Conservation (phyloP, 2,797 vertebrate genomes). For the Leptoclinus maculatus region DNA sequence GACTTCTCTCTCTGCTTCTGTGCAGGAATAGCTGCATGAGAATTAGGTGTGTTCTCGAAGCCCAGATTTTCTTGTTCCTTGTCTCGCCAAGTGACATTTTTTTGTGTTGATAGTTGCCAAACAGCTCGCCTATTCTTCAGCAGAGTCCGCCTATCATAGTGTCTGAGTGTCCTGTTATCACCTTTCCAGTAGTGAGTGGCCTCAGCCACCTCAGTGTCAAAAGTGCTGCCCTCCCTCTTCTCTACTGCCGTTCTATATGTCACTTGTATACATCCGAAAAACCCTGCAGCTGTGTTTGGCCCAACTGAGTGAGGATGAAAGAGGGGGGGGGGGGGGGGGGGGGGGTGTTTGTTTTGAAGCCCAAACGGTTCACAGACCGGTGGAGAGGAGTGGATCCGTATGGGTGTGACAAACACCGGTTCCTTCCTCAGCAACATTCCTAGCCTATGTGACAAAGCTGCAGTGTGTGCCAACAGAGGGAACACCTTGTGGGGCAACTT, state of each 20-base stretch:
- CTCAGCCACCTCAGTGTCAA: conserved; percentile 69
- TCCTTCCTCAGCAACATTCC: conserved; percentile 76
- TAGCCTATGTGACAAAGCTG: conserved; percentile 64
- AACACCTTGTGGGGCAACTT: conserved; percentile 55
- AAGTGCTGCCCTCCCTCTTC: conserved; percentile 11
- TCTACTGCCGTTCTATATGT: conserved; percentile 31
- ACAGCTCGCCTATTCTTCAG: not conserved
- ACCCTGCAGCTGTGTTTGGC: conserved; percentile 78
- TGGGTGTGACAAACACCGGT: conserved; percentile 69
- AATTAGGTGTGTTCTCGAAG: conserved; percentile 65
- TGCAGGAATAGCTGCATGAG: conserved; percentile 26
- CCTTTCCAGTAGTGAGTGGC: conserved; percentile 34
- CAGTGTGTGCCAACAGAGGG: conserved; percentile 37
- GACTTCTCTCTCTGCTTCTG: conserved; percentile 4
- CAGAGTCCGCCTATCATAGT: conserved; percentile 11
- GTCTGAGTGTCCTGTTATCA: conserved; percentile 30
- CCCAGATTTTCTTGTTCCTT: conserved; percentile 78
- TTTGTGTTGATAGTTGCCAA: not conserved
- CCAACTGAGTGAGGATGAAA: conserved; percentile 47
- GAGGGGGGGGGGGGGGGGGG: too few relatives aligned
- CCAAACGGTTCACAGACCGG: conserved; percentile 62
- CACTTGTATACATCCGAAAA: conserved; percentile 21
- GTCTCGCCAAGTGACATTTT: conserved; percentile 33
- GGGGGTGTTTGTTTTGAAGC: conserved; percentile 71
- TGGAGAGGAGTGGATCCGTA: conserved; percentile 66